phyloP scores from a whole-genome alignment of 2,113 vertebrate species.

The Rhizomys pruinosus region DNA sequence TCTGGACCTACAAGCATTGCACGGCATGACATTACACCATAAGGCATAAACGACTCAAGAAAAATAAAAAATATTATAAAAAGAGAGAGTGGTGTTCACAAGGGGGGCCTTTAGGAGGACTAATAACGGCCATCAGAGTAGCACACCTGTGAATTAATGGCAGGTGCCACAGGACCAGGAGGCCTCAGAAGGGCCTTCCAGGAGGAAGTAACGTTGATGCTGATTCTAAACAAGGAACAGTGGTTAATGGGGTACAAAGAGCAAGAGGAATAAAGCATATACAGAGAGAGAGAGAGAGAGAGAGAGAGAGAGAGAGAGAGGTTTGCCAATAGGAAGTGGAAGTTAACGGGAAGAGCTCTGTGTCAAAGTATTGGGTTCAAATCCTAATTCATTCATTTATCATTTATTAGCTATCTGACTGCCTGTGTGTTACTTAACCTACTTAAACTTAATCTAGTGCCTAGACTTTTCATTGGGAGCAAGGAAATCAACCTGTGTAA shows the following conservation, averaged over 20 bases:
- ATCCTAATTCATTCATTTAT: neutral
- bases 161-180: neutral
- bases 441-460: neutral
- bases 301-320: neutral
- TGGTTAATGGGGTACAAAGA: neutral
- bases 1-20: too few relatives aligned
- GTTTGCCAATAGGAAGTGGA: neutral
- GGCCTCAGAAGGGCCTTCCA: neutral
- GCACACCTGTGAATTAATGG: too few relatives aligned
- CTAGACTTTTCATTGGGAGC: neutral
- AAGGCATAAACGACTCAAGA: too few relatives aligned
- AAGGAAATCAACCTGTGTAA: neutral
- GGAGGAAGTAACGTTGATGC: neutral
- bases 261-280: neutral
- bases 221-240: neutral
- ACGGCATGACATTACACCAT: too few relatives aligned
- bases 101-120: neutral
- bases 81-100: neutral
- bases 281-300: constrained; percentile 5
- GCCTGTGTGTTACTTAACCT: neutral
- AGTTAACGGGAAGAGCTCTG: neutral
- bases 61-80: too few relatives aligned
- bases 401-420: neutral
- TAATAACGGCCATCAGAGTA: neutral
- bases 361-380: neutral